phyloP scores from a whole-genome alignment of 1,140 invertebrate species.

The Trachymyrmex septentrionalis region DNA sequence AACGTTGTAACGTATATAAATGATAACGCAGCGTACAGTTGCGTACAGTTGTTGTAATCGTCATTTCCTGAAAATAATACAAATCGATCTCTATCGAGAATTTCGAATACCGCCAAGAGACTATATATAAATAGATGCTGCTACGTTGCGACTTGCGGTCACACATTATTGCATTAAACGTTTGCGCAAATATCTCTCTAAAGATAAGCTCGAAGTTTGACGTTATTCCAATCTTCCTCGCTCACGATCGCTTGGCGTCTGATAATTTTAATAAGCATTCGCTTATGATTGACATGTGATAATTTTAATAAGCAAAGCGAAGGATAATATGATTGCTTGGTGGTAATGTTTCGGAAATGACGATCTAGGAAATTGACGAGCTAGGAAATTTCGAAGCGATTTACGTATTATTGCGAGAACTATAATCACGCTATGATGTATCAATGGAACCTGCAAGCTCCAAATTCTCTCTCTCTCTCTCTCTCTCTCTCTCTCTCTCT shows the following conservation, averaged over 20 bases:
- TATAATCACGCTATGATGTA: neutral
- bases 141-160: neutral
- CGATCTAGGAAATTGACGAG: too few species aligned
- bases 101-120: neutral
- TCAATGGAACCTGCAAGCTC: conserved; percentile 6
- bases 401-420: conserved; percentile 8
- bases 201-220: conserved; percentile 11
- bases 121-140: neutral
- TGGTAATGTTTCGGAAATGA: neutral
- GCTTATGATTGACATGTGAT: neutral
- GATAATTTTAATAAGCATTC: conserved; percentile 20
- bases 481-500: neutral
- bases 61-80: conserved; percentile 14
- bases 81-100: neutral
- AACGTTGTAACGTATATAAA: conserved; percentile 6
- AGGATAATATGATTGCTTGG: conserved; percentile 7
- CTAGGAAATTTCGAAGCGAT: conserved; percentile 2
- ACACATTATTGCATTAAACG: conserved; percentile 3
- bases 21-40: conserved; percentile 8
- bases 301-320: conserved; percentile 32
- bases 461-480: neutral
- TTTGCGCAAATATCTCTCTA: conserved; percentile 1
- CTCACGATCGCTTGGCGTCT: neutral
- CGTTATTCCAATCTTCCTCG: neutral
- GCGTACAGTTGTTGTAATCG: too few species aligned